phyloP scores from a whole-genome alignment of 2,113 vertebrate genomes.

The Ploceus nigricollis region DNA sequence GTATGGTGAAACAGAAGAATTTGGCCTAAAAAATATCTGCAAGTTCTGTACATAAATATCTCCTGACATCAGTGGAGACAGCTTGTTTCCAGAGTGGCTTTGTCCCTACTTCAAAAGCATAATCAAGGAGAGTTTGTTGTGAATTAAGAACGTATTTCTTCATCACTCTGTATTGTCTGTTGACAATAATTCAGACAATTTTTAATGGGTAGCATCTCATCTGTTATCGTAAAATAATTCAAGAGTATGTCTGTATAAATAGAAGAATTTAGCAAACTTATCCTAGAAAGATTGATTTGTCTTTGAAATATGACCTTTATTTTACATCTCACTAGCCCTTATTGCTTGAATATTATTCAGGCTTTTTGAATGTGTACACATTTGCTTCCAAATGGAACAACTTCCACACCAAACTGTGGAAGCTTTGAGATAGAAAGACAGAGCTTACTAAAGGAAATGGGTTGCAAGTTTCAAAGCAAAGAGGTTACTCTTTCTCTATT shows the following conservation, averaged over 20 bases:
- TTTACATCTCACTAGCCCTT: neutral
- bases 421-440: neutral
- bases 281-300: neutral
- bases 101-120: neutral
- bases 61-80: neutral
- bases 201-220: neutral
- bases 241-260: neutral
- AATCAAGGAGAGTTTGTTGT: neutral
- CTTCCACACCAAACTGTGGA: neutral
- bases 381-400: neutral
- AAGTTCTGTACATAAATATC: neutral
- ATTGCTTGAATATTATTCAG: neutral
- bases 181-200: neutral
- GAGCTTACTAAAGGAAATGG: neutral
- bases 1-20: neutral
- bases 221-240: neutral
- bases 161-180: neutral
- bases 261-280: neutral
- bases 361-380: neutral
- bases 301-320: neutral
- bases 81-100: neutral
- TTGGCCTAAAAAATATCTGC: neutral
- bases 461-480: neutral
- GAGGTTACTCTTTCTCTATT: neutral
- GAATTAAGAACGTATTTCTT: neutral